These are phyloP conservation scores for Notiomystis cincta DNA, from an alignment of 2,113 vertebrate species.

Conservation along the genomic window DNA sequence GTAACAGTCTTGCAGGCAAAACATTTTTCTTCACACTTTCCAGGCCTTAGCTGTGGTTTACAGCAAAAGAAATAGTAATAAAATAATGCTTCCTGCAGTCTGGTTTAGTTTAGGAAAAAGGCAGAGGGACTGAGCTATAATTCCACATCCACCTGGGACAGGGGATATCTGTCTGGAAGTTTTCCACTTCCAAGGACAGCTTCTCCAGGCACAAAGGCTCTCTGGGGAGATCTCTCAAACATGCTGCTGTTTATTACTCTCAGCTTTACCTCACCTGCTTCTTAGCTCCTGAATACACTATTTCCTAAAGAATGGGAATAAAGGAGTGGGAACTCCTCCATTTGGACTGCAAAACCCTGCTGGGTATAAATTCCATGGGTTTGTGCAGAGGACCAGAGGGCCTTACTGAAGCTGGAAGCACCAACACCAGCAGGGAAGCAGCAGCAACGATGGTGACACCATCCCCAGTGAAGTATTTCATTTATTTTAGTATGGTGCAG, in stretches of 20 bases:
- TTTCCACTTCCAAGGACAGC: not conserved
- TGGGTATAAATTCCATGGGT: not conserved
- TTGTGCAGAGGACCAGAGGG: not conserved
- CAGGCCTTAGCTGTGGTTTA: not conserved
- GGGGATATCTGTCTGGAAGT: not conserved
- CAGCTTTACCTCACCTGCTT: not conserved
- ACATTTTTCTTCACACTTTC: not conserved
- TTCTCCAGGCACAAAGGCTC: not conserved
- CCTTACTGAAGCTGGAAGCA: not conserved
- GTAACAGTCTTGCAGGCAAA: not conserved
- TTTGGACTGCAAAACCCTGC: not conserved
- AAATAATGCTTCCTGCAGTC: not conserved
- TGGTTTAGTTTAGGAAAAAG: not conserved
- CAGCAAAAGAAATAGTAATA: not conserved
- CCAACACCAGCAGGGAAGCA: not conserved
- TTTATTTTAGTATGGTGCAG: not conserved
- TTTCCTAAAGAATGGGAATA: not conserved
- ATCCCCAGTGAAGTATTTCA: not conserved
- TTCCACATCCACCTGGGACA: not conserved
- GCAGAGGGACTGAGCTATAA: not conserved
- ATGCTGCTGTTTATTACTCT: not conserved
- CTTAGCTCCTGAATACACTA: not conserved
- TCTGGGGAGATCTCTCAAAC: not conserved
- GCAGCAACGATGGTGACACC: fast-evolving
- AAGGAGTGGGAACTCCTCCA: not conserved